A percentile compares a stretch with the other conserved stretches of the same genome.
Conservation (phyloP, 2,888 invertebrate species). For the Galerucella pusilla region DNA sequence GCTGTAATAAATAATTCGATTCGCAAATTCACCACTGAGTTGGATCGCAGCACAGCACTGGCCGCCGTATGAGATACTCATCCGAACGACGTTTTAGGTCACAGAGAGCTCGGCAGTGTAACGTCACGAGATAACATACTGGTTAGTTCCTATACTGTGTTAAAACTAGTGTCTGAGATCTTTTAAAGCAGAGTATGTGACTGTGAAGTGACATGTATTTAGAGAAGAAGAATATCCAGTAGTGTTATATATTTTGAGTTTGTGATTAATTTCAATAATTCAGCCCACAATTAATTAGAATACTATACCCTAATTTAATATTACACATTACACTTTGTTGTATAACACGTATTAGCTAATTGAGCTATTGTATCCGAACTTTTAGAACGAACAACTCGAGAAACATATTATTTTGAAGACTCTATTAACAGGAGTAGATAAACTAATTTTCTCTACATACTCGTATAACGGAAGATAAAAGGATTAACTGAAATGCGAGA, state of each 20-base stretch:
- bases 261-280: not conserved
- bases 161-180: no score
- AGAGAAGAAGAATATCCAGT: no score
- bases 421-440: not conserved
- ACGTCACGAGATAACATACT: no score
- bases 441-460: constrained; percentile 3
- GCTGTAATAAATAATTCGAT: no score
- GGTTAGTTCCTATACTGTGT: no score
- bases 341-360: not conserved
- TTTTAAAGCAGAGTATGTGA: no score
- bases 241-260: not conserved
- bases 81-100: no score
- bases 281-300: not conserved
- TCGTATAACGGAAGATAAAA: constrained; percentile 5
- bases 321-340: not conserved
- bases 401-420: not conserved
- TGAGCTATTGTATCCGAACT: not conserved
- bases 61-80: no score
- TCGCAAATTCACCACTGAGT: no score
- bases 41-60: no score
- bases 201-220: no score
- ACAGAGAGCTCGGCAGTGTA: no score
- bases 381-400: not conserved
- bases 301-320: not conserved
- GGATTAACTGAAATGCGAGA: constrained; percentile 11